Evolutionary conservation across 2,888 invertebrate species (phyloP).

Genomic region (Cantharis lateralis): DNA sequence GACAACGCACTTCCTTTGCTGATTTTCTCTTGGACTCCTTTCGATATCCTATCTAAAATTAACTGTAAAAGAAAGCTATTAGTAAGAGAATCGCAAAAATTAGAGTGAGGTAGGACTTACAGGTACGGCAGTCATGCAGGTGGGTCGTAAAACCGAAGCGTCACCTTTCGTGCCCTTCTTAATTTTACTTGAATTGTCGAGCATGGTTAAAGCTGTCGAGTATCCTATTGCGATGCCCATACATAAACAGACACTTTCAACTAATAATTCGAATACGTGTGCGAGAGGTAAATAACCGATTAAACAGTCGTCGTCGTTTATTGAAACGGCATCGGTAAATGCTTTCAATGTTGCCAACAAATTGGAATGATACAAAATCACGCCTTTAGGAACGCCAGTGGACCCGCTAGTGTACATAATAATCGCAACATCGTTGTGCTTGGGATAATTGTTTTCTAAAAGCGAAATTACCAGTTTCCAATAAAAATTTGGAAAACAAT

Average conservation of each 20-base stretch:
- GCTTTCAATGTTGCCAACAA: constrained; percentile 79
- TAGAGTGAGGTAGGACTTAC: constrained; percentile 60
- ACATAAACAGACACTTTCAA: constrained; percentile 83
- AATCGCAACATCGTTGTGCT: constrained; percentile 83
- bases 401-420: constrained; percentile 99
- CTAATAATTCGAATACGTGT: constrained; percentile 94
- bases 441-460: constrained; percentile 62
- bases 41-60: constrained; percentile 96
- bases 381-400: constrained; percentile 94
- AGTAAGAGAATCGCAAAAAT: background rate
- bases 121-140: constrained; percentile 95
- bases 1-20: constrained; percentile 78
- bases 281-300: constrained; percentile 96
- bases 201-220: constrained; percentile 92
- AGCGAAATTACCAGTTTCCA: too few relatives aligned
- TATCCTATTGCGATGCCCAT: constrained; percentile 94
- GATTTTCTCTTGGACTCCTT: constrained; percentile 94
- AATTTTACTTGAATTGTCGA: constrained; percentile 93
- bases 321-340: constrained; percentile 77
- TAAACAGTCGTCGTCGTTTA: constrained; percentile 77
- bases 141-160: constrained; percentile 87
- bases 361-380: constrained; percentile 80
- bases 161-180: constrained; percentile 95
- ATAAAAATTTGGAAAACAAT: too few relatives aligned
- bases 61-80: constrained; percentile 61